Base-by-base conservation (phyloP, 2,888 invertebrate species). In the Lamproptera curius region DNA sequence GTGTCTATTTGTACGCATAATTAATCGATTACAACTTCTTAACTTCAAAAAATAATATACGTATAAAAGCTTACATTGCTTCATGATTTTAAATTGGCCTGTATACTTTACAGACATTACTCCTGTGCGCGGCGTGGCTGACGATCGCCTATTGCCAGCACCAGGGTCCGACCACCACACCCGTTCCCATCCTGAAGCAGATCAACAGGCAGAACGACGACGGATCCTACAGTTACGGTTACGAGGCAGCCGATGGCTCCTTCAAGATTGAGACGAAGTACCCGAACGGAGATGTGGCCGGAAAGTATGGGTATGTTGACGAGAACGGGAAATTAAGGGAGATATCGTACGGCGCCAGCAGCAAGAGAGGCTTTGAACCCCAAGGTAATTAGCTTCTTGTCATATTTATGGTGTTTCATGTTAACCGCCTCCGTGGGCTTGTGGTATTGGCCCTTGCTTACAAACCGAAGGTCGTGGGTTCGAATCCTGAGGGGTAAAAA, bases 181-280 rank as follows among this genome's bases (percentile, higher is more conserved):
- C 94, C 0, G 92, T 94, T 8, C 94, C 94, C 0, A 95, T 95
- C 69, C 84, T 95, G 41, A 94, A 94, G 73, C 95, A 95, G 77
- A 93, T 95, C 70, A 94, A 95, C 87, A 90, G 92, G 53, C 95
- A 95, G 74, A 95, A 95, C 71, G 95, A 94, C 56, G 95, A 96
- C 58, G 95, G 95, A 0, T 95, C 95, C 9, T 96, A 96, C 80
- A 95, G 94, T 62, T 96, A 93, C 66, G 96, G 95, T 0, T 96
- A 94, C 75, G 96, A 96, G 75, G 94, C 91, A 0, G 96, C 95
- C 0, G 96, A 96, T 66, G 95, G 95, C 8, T 92, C 93, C 40
- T 95, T 94, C 85, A 95, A 95, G 81, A 95, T 96, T 54, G 96
- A 96, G 74, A 95, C 95, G 1, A 96, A 95, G 75, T 94, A 94